Conservation (phyloP, 2,797 vertebrate species). For the Xenentodon cancila region DNA sequence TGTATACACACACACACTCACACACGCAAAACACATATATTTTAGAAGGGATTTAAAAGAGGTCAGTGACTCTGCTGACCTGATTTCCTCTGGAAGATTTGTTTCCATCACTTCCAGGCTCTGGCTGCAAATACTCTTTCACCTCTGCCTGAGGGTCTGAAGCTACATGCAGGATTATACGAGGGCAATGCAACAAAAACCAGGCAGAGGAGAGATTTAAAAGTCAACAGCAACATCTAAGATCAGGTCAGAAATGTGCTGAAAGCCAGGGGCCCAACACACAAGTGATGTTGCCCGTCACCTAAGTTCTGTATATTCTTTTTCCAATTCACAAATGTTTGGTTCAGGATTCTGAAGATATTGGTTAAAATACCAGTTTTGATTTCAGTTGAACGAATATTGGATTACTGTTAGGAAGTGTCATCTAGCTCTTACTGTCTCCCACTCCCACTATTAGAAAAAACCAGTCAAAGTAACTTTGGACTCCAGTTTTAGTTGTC, state of each 20-base stretch:
- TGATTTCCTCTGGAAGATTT: conserved; percentile 1
- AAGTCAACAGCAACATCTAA: conserved; percentile 1
- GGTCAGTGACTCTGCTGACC: not conserved
- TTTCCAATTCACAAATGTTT: not conserved
- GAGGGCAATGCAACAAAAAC: not conserved
- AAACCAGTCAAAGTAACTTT: too few species aligned
- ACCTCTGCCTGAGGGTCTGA: not conserved
- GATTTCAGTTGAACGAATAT: too few species aligned
- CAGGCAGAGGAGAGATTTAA: conserved; percentile 1
- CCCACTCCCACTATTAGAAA: too few species aligned
- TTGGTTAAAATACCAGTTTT: too few species aligned
- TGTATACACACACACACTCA: too few species aligned
- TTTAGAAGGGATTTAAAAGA: not conserved
- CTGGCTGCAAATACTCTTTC: conserved; percentile 2
- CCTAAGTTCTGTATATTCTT: not conserved
- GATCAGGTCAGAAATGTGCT: not conserved
- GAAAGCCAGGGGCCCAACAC: not conserved
- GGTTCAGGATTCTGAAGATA: too few species aligned
- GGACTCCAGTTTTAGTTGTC: too few species aligned
- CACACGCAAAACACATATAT: too few species aligned
- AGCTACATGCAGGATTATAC: not conserved
- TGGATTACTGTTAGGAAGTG: too few species aligned
- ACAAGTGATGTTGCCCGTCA: not conserved
- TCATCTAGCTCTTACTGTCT: too few species aligned
- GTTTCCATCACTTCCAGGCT: not conserved